Evolutionary conservation across 1,140 invertebrate species (phyloP).

Genomic region (Ooceraea biroi): DNA sequence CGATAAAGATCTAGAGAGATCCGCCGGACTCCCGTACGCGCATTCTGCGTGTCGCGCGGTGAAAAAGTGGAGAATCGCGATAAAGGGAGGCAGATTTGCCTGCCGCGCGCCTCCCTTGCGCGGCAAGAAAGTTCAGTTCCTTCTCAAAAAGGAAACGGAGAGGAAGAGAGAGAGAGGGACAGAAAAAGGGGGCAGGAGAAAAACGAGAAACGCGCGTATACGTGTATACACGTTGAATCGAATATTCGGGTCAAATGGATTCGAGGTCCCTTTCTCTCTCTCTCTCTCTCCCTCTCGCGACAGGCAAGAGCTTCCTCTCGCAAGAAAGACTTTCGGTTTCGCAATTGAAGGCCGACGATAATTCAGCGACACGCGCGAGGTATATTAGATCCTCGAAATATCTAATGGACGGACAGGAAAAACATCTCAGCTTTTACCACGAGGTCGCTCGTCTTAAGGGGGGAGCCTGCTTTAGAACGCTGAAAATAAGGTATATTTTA

Average conservation of each 20-base stretch:
- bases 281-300: conserved; percentile 53
- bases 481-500: no score
- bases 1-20: conserved; percentile 36
- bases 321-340: conserved; percentile 66
- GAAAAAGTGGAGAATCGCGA: conserved; percentile 2
- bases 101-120: background rate
- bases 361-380: conserved; percentile 7
- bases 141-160: conserved; percentile 15
- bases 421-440: conserved; percentile 17
- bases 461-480: no score
- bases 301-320: conserved; percentile 4
- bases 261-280: conserved; percentile 72
- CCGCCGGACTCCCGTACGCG: no score
- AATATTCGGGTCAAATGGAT: conserved; percentile 80
- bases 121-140: conserved; percentile 49
- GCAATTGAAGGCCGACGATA: conserved; percentile 55
- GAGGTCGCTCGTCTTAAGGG: conserved; percentile 14
- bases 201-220: background rate
- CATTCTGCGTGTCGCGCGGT: background rate
- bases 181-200: background rate
- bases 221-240: background rate
- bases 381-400: conserved; percentile 25
- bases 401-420: conserved; percentile 23
- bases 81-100: conserved; percentile 14
- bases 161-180: no score